Base-by-base conservation (phyloP, 2,797 vertebrate genomes). In the Aplochiton taeniatus region DNA sequence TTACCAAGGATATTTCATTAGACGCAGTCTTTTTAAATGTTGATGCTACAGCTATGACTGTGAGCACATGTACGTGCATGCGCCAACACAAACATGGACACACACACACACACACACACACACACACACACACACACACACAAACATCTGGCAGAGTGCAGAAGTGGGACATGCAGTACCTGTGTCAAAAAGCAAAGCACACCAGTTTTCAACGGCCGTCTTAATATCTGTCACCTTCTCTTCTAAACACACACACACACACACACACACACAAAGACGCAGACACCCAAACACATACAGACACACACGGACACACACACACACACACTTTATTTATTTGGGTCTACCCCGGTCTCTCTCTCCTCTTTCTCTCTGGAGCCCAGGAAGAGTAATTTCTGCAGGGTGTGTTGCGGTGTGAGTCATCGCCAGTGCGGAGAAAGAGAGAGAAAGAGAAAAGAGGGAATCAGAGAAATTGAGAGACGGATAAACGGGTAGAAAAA, bases 351-450 rank as follows among this genome's bases (percentile, higher is more conserved):
- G 17, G 51, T 41, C 46, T 66, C 50, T 62, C 72, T 69, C 58
- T 59, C 71, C 47, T 65, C 55, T 68, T 55, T 61, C 73, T 70
- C 74, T 85, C 74, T 80, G 60, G 69, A 75, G 71, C 79, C 73
- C 79, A 83, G 76, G 70, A 82, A 79, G 80, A 76, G 74, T 82
- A 79, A 81, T 86, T 86, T 90, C 87, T 88, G 87, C 87, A 89
- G 87, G 88, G 83, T 83, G 88, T 89, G 86, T 85, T 88, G 69
- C 80, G 84, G 85, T 89, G 84, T 92, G 91, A 93, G 90, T 93
- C 91, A 92, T 91, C 88, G 76, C 76, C 85, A 78, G 82, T 83
- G 88, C 87, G n/a, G n/a, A n/a, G 31, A 31, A 6, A 31, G 31
- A 31, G 31, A 31, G 31, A 31, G 31, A 31, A 31, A 2, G 3